phyloP scores from a whole-genome alignment of 1,140 invertebrate genomes.

The Alviniconcha marisindica region DNA sequence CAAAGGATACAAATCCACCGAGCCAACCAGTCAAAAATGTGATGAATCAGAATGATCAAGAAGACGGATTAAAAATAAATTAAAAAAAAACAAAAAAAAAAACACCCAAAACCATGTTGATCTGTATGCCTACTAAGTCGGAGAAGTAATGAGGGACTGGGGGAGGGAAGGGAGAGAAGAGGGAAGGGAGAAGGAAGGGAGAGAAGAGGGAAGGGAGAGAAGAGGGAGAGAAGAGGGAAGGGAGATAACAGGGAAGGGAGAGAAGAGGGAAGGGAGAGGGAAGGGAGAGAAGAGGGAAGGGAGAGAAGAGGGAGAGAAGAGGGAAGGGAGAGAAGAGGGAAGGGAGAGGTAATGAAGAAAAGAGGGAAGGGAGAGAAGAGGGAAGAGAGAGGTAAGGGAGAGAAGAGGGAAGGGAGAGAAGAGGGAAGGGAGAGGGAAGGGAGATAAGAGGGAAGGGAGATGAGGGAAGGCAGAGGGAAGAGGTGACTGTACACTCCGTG shows the following conservation, averaged over 20 bases:
- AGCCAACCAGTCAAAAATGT: too few relatives aligned
- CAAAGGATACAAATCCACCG: too few relatives aligned
- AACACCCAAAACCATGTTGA: neutral
- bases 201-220: constrained; percentile 1
- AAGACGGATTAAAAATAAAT: too few relatives aligned
- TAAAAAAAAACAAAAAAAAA: neutral
- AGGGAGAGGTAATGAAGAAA: neutral
- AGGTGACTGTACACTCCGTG: too few relatives aligned
- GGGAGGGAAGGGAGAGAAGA: constrained; percentile 6
- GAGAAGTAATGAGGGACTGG: neutral
- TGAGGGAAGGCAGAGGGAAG: too few relatives aligned
- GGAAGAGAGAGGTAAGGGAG: constrained; percentile 33
- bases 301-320: neutral
- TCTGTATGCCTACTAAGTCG: neutral
- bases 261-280: neutral
- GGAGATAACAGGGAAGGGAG: neutral
- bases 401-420: constrained; percentile 73
- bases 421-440: constrained; percentile 59
- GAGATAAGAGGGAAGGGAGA: too few relatives aligned
- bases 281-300: neutral
- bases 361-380: constrained; percentile 8
- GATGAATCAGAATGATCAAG: too few relatives aligned
- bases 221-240: constrained; percentile 35
- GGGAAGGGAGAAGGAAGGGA: neutral
- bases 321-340: neutral